These are phyloP conservation scores for Drosophila paramelanica DNA, from an alignment of 2,888 invertebrate genomes.

Conservation along the genomic window DNA sequence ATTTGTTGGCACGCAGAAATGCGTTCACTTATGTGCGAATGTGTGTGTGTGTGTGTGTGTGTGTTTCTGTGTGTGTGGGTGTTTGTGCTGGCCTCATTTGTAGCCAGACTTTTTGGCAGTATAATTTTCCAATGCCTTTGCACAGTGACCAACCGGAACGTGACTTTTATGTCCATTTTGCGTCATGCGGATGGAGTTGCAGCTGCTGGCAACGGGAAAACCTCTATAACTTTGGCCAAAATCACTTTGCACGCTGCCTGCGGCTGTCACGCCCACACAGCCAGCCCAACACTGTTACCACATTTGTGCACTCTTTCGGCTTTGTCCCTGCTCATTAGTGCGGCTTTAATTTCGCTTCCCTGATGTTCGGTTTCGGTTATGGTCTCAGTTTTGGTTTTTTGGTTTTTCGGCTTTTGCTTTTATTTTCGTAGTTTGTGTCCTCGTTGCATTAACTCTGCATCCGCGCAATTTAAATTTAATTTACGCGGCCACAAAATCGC, in stretches of 20 bases:
- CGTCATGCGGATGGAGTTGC: constrained; percentile 32
- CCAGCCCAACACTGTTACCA: constrained; percentile 24
- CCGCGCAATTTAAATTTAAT: constrained; percentile 59
- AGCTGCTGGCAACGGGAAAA: constrained; percentile 38
- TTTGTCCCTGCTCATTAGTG: constrained; percentile 79
- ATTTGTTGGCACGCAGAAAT: constrained; percentile 20
- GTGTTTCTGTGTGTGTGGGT: neutral
- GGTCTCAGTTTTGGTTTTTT: constrained; percentile 29
- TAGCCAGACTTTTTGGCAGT: constrained; percentile 43
- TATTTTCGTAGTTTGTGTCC: constrained; percentile 8
- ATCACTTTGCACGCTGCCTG: constrained; percentile 63
- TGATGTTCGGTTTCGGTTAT: constrained; percentile 44
- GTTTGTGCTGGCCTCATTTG: constrained; percentile 42
- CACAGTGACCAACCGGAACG: constrained; percentile 48
- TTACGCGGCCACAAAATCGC: constrained; percentile 58
- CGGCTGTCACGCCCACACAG: constrained; percentile 32
- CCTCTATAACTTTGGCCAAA: constrained; percentile 74
- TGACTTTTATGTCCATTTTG: constrained; percentile 71
- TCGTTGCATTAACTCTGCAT: constrained; percentile 56
- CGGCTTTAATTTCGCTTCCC: constrained; percentile 72
- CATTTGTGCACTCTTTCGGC: constrained; percentile 68
- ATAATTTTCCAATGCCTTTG: constrained; percentile 31
- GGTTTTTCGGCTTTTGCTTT: neutral
- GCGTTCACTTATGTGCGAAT: neutral
- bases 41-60: constrained; percentile 1